Conservation (phyloP, 2,113 vertebrate genomes). For the Fregetta grallaria region DNA sequence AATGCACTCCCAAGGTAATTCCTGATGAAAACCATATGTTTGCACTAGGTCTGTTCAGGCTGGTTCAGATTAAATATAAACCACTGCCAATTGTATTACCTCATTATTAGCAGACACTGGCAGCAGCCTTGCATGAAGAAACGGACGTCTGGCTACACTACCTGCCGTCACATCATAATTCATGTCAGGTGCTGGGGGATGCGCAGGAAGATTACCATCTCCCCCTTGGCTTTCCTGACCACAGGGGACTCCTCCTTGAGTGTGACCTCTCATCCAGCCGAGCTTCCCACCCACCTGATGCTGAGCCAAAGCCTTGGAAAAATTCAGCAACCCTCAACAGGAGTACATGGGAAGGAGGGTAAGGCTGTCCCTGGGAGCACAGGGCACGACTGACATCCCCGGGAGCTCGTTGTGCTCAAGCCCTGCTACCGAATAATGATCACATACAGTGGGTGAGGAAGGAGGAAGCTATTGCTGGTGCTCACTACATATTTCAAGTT, state of each 20-base stretch:
- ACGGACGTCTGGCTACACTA: not conserved
- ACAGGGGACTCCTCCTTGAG: not conserved
- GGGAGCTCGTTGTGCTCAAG: not conserved
- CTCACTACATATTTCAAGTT: not conserved
- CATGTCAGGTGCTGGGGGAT: not conserved
- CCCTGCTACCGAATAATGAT: not conserved
- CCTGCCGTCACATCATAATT: not conserved
- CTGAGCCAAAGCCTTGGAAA: not conserved
- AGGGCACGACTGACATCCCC: not conserved
- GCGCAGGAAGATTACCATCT: not conserved
- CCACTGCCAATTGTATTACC: slow-evolving; percentile 33
- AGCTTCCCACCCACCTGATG: not conserved
- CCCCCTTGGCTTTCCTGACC: not conserved
- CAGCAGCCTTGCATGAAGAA: not conserved
- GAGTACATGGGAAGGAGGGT: not conserved
- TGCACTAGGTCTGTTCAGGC: not conserved
- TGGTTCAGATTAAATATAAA: not conserved
- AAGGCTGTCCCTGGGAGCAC: not conserved
- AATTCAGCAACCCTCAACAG: not conserved
- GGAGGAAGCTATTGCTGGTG: not conserved
- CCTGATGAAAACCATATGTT: slow-evolving; percentile 45
- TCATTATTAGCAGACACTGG: slow-evolving; percentile 40
- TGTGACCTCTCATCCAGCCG: fast-evolving
- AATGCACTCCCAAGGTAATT: not conserved
- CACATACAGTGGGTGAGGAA: not conserved